Evolutionary conservation across 2,888 invertebrate species (phyloP).

Genomic region (Drosophila helvetica): DNA sequence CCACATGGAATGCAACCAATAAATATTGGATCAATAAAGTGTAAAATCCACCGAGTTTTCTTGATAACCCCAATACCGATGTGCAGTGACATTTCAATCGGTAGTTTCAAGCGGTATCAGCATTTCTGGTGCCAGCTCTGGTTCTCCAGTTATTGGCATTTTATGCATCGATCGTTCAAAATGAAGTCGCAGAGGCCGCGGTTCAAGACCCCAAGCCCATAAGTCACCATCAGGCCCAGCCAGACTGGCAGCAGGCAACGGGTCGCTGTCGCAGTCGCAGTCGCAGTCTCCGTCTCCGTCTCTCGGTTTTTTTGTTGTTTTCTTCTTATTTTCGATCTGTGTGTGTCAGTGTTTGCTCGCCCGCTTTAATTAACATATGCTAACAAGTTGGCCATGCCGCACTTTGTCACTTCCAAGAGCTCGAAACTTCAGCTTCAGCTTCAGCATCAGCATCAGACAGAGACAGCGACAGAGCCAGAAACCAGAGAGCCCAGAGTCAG

Average conservation of each 20-base stretch:
- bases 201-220: conserved; percentile 65
- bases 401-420: conserved; percentile 74
- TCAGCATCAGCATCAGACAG: not conserved
- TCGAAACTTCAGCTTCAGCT: conserved; percentile 37
- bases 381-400: conserved; percentile 77
- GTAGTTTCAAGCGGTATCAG: conserved; percentile 2
- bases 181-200: conserved; percentile 63
- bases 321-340: conserved; percentile 35
- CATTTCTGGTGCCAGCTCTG: conserved; percentile 41
- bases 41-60: too few relatives aligned
- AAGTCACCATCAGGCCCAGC: conserved; percentile 62
- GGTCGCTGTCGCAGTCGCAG: conserved; percentile 3
- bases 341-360: conserved; percentile 52
- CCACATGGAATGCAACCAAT: too few relatives aligned
- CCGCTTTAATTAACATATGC: conserved; percentile 79
- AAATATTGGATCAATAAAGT: too few relatives aligned
- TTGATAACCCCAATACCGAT: not conserved
- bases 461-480: conserved; percentile 3
- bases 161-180: conserved; percentile 43
- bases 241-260: conserved; percentile 49
- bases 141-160: conserved; percentile 46
- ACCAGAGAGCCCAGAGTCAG: conserved; percentile 11
- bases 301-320: too few relatives aligned
- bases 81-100: not conserved
- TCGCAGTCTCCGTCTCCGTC: not conserved